Base-by-base conservation (phyloP, 2,797 vertebrate species). In the Anas flavirostris region DNA sequence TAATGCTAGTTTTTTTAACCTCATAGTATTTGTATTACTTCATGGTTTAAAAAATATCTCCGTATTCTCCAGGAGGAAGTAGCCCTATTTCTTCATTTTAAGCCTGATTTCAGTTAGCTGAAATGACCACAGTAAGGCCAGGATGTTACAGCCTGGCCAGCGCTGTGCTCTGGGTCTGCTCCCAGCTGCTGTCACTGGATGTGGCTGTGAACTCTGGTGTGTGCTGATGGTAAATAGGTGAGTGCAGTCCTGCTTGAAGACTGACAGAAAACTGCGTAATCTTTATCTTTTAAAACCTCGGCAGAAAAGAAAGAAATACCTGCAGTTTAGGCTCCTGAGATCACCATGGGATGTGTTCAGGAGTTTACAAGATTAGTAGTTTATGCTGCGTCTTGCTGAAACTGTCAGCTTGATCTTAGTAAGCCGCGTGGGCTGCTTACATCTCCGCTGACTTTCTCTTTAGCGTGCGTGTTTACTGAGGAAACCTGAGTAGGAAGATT, bases 381-480 rank as follows among this genome's bases (percentile, higher is more conserved):
- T 73, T 80, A 15, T 4, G 6, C 56, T 2, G 2, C 22, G 43
- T 77, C 12, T 81, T 78, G 48, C 53, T 85, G 50, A 93, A 85
- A 60, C 60, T 85, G 59, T 93, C 90, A 79, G 35, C 46, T 93
- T 62, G 79, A 81, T 86, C 79, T 93, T 95, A 56, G 43, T 74
- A 84, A 81, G 58, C 56, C 28, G 76, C 59, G 39, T 18, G 16
- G 43, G 48, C 63, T 52, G 35, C 86, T 91, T 88, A 81, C 62
- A 59, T 76, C 29, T 63, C 46, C 12, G 6, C 50, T 83, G 86
- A 23, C 50, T 75, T 88, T 63, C 16, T 68, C 23, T 79, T 84
- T 39, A 55, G 16, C 79, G 35, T 21, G 55, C 59, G 5, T 84
- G 11, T 93, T 95, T 93, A 75, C 26, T 48, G 75, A 48, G 31